Percentiles rank a stretch among this genome's conserved stretches.
These are phyloP conservation scores for Helicorthomorpha holstii DNA, from an alignment of 1,140 invertebrate genomes.

Conservation along the genomic window DNA sequence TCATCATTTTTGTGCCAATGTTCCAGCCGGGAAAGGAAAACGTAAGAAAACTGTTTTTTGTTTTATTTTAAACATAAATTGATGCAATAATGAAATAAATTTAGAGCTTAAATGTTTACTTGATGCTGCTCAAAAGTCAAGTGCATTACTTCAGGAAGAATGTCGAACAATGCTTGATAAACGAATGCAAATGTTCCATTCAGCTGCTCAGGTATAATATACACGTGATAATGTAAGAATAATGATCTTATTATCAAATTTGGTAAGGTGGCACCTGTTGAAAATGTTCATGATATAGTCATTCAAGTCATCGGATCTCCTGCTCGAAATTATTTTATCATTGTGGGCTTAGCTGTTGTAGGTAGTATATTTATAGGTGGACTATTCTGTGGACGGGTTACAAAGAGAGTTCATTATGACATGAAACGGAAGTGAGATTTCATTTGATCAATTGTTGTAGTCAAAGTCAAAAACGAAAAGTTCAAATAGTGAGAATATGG, in stretches of 20 bases:
- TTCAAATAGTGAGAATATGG: too few species aligned
- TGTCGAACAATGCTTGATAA: slow-evolving; percentile 59
- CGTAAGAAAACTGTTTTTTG: slow-evolving; percentile 34
- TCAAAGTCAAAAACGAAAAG: too few species aligned
- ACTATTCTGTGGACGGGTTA: slow-evolving; percentile 59
- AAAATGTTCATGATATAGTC: slow-evolving; percentile 52
- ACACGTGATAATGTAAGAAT: neutral
- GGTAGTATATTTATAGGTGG: slow-evolving; percentile 61
- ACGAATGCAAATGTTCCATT: slow-evolving; percentile 74
- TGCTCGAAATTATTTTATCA: slow-evolving; percentile 55
- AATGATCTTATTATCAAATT: neutral
- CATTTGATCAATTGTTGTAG: too few species aligned
- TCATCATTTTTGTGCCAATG: slow-evolving; percentile 60
- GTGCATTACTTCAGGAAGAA: slow-evolving; percentile 47
- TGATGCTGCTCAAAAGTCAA: slow-evolving; percentile 43
- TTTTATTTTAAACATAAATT: slow-evolving; percentile 8
- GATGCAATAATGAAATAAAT: slow-evolving; percentile 21
- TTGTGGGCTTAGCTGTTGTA: slow-evolving; percentile 47
- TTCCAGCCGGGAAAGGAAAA: slow-evolving; percentile 67
- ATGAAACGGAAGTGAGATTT: slow-evolving; percentile 46
- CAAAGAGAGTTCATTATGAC: slow-evolving; percentile 41
- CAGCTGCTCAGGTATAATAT: slow-evolving; percentile 49
- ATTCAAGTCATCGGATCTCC: slow-evolving; percentile 48
- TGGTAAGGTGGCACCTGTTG: slow-evolving; percentile 32
- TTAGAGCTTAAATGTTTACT: slow-evolving; percentile 67